A percentile compares a stretch with the other conserved stretches of the same genome.
phyloP scores from a whole-genome alignment of 2,888 invertebrate species.

The Plebejus argus region DNA sequence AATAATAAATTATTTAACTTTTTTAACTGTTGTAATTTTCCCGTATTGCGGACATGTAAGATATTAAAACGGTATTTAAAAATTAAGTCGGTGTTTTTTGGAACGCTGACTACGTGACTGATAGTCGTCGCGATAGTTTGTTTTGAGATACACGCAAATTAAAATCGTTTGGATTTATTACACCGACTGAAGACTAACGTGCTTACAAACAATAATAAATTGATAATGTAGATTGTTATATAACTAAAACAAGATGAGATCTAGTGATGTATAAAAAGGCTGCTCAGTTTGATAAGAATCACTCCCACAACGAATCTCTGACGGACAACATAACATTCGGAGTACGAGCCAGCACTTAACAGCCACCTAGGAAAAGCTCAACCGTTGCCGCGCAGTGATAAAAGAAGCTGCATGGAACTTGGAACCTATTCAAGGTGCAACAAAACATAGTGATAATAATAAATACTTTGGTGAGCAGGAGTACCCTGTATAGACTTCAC shows the following conservation, averaged over 20 bases:
- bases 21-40: neutral
- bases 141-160: constrained; percentile 34
- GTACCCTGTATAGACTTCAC: too few relatives aligned
- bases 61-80: constrained; percentile 43
- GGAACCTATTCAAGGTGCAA: too few relatives aligned
- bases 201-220: neutral
- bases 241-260: neutral
- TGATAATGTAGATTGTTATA: constrained; percentile 12
- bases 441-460: too few relatives aligned
- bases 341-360: neutral
- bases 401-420: too few relatives aligned
- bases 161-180: constrained; percentile 31
- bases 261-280: constrained; percentile 1
- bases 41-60: constrained; percentile 35
- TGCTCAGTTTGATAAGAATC: neutral
- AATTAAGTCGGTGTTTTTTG: constrained; percentile 42
- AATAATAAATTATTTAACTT: neutral
- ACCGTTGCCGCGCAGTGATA: neutral
- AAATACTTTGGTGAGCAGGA: too few relatives aligned
- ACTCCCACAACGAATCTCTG: constrained; percentile 24
- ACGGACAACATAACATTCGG: neutral
- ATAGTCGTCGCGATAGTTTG: constrained; percentile 47
- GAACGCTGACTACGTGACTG: constrained; percentile 47
- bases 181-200: constrained; percentile 16
- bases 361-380: neutral